These are phyloP conservation scores for Orthonevra nobilis DNA, from an alignment of 2,888 invertebrate genomes.

Conservation along the genomic window DNA sequence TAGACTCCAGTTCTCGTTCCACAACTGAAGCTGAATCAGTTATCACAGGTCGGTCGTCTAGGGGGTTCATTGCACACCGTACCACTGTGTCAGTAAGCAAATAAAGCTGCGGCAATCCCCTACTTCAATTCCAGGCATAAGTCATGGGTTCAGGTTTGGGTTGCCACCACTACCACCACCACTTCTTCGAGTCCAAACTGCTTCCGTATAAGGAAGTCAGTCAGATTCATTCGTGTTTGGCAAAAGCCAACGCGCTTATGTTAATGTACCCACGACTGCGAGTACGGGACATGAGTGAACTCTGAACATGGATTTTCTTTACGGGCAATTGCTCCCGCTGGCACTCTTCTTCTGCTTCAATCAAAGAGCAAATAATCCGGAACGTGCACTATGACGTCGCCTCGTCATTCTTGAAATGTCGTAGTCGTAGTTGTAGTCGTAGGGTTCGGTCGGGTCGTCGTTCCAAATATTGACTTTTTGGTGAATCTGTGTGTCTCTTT, in stretches of 20 bases:
- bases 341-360: constrained; percentile 41
- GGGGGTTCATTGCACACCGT: constrained; percentile 37
- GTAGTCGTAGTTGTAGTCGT: too few relatives aligned
- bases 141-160: constrained; percentile 36
- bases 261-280: too few relatives aligned
- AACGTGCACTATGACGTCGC: constrained; percentile 28
- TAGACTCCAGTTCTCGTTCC: constrained; percentile 40
- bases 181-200: constrained; percentile 46
- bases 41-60: constrained; percentile 32
- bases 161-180: too few relatives aligned
- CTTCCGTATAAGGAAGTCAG: constrained; percentile 62
- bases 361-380: constrained; percentile 63
- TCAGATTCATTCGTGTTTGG: constrained; percentile 32
- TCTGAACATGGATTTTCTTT: constrained; percentile 43
- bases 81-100: constrained; percentile 63
- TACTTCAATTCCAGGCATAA: constrained; percentile 35
- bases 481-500: constrained; percentile 47
- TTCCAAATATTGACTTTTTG: constrained; percentile 67
- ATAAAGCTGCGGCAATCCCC: constrained; percentile 65
- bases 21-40: too few relatives aligned
- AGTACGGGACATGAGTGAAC: constrained; percentile 36
- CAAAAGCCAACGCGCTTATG: constrained; percentile 35
- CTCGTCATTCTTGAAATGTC: too few relatives aligned
- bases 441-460: constrained; percentile 8
- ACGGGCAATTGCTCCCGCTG: constrained; percentile 61